A percentile compares a stretch with the other conserved stretches of the same genome.
phyloP scores from a whole-genome alignment of 2,113 vertebrate genomes.

The Rissa tridactyla region DNA sequence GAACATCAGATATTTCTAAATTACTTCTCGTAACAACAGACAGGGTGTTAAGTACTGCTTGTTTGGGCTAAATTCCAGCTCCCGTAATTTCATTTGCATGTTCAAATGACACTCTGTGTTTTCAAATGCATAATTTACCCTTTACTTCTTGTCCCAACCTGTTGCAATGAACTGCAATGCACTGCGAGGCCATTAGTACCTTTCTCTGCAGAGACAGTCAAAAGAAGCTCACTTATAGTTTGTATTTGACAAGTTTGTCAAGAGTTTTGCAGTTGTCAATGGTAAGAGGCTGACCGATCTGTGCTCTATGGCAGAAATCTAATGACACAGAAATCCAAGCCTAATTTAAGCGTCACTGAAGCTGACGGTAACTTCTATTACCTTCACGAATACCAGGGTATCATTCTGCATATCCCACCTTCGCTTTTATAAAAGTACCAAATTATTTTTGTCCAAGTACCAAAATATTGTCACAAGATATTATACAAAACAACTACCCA shows the following conservation, averaged over 20 bases:
- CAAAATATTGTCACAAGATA: neutral
- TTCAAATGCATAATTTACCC: neutral
- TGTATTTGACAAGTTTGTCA: neutral
- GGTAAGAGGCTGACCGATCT: neutral
- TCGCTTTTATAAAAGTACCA: neutral
- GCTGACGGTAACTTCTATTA: neutral
- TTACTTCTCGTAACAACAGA: neutral
- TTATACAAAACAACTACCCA: neutral
- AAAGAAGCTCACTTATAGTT: neutral
- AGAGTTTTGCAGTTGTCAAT: neutral
- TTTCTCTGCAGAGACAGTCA: neutral
- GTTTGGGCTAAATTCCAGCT: neutral
- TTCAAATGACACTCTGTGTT: constrained; percentile 6
- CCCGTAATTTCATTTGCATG: constrained; percentile 36
- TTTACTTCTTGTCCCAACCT: neutral
- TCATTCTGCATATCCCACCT: neutral
- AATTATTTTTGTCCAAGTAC: neutral
- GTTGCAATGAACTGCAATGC: neutral
- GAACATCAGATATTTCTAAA: neutral
- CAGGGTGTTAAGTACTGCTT: neutral
- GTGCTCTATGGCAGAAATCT: neutral
- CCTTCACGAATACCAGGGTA: neutral
- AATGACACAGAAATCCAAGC: neutral
- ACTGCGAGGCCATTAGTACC: neutral
- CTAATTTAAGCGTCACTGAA: neutral